Percentiles rank a stretch among this genome's conserved stretches.
These are phyloP conservation scores for Caenorhabditis zanzibari DNA, from an alignment of 2,888 invertebrate genomes.

Conservation along the genomic window DNA sequence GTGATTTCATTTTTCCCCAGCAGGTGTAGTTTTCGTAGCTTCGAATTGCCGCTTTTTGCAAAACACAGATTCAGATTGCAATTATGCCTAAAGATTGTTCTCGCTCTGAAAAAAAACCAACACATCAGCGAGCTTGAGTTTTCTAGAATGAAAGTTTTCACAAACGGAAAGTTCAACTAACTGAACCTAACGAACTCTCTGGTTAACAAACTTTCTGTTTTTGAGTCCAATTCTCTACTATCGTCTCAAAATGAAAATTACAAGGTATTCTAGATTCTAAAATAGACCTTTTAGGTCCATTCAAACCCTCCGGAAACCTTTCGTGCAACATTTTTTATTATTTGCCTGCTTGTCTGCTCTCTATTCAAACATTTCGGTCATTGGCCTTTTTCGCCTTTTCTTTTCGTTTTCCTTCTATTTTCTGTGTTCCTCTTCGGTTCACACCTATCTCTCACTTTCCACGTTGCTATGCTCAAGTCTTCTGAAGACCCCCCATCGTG, in stretches of 20 bases:
- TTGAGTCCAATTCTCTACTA: too few species aligned
- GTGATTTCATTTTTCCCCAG: not conserved
- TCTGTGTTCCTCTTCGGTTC: not conserved
- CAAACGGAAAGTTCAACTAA: too few species aligned
- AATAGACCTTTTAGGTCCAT: too few species aligned
- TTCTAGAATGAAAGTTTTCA: too few species aligned
- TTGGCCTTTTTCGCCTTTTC: constrained; percentile 30
- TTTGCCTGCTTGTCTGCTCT: constrained; percentile 21
- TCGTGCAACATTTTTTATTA: constrained; percentile 7
- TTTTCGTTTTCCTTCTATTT: not conserved
- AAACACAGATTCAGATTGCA: not conserved
- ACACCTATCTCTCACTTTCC: constrained; percentile 15
- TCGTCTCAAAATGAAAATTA: too few species aligned
- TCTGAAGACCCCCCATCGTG: not conserved
- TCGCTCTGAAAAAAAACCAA: too few species aligned
- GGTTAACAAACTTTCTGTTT: too few species aligned
- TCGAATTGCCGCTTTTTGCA: not conserved
- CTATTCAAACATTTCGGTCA: constrained; percentile 43
- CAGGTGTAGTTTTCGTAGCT: not conserved
- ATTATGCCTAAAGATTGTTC: not conserved
- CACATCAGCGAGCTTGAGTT: not conserved
- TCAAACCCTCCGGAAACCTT: not conserved
- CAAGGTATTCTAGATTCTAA: too few species aligned
- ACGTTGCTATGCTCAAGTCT: constrained; percentile 10
- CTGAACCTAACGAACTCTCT: too few species aligned